A percentile compares a stretch with the other conserved stretches of the same genome.
phyloP scores from a whole-genome alignment of 1,140 invertebrate genomes.

The Laupala kohalensis region DNA sequence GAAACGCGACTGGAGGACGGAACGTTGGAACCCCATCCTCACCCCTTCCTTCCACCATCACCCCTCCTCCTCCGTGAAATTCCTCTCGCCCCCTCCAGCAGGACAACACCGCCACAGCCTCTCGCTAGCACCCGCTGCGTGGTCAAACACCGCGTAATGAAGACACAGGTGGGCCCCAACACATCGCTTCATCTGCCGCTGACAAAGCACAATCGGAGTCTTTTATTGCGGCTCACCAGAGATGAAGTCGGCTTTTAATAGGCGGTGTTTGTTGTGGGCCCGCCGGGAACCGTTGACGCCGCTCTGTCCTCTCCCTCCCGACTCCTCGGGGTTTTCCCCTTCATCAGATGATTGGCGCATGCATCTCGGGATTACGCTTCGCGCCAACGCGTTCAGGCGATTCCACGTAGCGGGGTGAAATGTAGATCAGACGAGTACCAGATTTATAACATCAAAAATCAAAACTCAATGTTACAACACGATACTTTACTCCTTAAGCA shows the following conservation, averaged over 20 bases:
- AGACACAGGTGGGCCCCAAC: background rate
- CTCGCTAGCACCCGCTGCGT: background rate
- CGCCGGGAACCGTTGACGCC: background rate
- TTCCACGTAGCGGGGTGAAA: no score
- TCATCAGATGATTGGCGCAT: no score
- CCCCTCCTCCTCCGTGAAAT: background rate
- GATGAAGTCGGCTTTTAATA: background rate
- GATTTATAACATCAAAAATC: no score
- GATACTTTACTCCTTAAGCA: no score
- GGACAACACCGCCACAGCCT: background rate
- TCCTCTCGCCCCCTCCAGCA: background rate
- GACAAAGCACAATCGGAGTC: background rate
- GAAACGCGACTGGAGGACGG: no score
- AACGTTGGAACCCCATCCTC: no score
- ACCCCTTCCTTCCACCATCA: no score
- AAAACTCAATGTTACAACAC: no score
- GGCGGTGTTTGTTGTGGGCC: background rate
- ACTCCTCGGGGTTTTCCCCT: background rate
- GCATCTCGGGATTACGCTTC: no score
- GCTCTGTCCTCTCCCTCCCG: background rate
- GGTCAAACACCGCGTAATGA: background rate
- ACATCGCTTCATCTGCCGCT: background rate
- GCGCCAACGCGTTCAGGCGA: no score
- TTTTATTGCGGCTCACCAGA: background rate
- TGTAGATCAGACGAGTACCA: no score